Base-by-base conservation (phyloP, 2,888 invertebrate genomes). In the Xylota sylvarum region DNA sequence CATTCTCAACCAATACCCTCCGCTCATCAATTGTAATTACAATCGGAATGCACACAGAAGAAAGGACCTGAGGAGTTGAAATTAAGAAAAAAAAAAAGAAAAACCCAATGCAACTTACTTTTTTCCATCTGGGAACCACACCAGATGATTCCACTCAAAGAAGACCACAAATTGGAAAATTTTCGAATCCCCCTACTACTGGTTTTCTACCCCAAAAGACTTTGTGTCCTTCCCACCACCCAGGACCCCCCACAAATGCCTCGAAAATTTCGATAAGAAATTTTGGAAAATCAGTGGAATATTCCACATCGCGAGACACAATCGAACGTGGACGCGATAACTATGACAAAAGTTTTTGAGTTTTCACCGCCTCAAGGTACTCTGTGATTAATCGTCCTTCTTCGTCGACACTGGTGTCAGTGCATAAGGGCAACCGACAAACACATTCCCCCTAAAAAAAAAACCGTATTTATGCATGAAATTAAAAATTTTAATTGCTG, bases 401-500 rank as follows among this genome's bases (percentile, higher is more conserved):
- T 50, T 27, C 48, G 37, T 30, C 43, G 27, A 35, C 70, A 30
- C 52, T 56, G 35, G 37, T n/a, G 35, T 30, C 48, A 72, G 56
- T 50, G 58, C 40, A 62, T 65, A 12, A 10, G 43, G 40, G 50
- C 64, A 70, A 30, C 43, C 64, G 56, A 55, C 32, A 50, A 30
- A 27, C 35, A 56, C 50, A 6, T 7, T 50, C 40, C 35, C 32
- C 48, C 27, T 19, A 32, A 10, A 37, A 40, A n/a, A 14, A 35
- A 60, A 74, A 56, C 43, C 37, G 73, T 69, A 73, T 78, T 82
- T 82, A 82, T 82, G 86, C 82, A 86, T 82, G 86, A 86, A 86
- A 86, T 86, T 86, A 69, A 40, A 62, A 62, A 82, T 81, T 81
- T 77, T 86, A 86, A 86, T 86, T 86, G 82, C 86, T 82, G 82